Evolutionary conservation across 1,140 invertebrate genomes (phyloP).

Genomic region (Magallana gigas): DNA sequence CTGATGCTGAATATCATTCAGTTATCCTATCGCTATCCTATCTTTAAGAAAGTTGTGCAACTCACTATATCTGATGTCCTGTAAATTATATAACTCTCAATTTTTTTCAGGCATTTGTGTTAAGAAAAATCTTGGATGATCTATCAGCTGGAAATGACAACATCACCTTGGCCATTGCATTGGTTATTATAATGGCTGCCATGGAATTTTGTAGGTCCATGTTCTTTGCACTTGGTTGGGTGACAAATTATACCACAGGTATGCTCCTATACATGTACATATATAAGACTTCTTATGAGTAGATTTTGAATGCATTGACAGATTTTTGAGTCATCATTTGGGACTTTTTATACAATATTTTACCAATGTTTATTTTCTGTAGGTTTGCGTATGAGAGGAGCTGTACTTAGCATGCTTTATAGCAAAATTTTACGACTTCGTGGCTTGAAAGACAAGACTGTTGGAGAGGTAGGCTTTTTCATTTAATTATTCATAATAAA

Average conservation of each 20-base stretch:
- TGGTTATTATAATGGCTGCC: conserved; percentile 81
- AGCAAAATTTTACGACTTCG: conserved; percentile 84
- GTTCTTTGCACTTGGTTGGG: conserved; percentile 84
- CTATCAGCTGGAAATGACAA: conserved; percentile 78
- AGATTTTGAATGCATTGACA: not conserved
- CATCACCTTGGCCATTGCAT: conserved; percentile 79
- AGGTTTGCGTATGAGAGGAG: conserved; percentile 83
- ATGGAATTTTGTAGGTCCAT: conserved; percentile 83
- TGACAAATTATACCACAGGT: conserved; percentile 80
- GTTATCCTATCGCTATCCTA: no score
- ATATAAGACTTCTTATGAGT: not conserved
- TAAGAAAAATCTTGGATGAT: conserved; percentile 82
- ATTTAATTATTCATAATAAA: no score
- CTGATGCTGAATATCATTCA: no score
- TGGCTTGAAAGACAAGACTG: conserved; percentile 81
- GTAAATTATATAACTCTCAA: not conserved
- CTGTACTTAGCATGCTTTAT: conserved; percentile 83
- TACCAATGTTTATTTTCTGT: conserved; percentile 57
- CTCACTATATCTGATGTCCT: no score
- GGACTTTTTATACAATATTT: not conserved
- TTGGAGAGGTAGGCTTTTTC: conserved; percentile 82
- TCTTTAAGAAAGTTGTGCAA: no score
- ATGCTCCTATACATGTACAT: conserved; percentile 29
- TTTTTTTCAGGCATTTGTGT: conserved; percentile 81
- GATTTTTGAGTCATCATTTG: not conserved